These are phyloP conservation scores for Terebella lapidaria DNA, from an alignment of 2,888 invertebrate species.

Conservation along the genomic window DNA sequence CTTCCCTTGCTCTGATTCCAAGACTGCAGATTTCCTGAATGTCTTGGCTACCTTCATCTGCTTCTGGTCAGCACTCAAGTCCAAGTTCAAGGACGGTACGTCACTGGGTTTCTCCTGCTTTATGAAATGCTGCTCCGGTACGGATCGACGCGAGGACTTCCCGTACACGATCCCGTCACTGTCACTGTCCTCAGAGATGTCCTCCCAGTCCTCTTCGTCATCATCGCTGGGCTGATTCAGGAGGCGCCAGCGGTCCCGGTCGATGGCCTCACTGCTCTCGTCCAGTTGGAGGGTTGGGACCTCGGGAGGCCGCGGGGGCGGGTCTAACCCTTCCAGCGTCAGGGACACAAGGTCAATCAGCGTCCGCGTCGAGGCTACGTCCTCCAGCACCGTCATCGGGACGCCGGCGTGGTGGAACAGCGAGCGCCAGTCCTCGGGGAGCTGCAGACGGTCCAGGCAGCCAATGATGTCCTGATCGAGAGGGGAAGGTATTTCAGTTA, in stretches of 20 bases:
- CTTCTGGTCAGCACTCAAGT: not conserved
- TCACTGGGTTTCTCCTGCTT: too few species aligned
- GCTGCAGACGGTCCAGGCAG: constrained; percentile 34
- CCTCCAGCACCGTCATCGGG: constrained; percentile 34
- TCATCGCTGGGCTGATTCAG: not conserved
- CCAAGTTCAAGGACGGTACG: not conserved
- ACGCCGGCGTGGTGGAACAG: constrained; percentile 37
- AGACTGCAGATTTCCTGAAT: not conserved
- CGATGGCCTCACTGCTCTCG: constrained; percentile 2
- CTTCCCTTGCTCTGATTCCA: too few species aligned
- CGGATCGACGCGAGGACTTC: not conserved
- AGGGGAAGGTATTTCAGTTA: too few species aligned
- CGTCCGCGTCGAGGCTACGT: constrained; percentile 36
- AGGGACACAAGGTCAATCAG: constrained; percentile 36
- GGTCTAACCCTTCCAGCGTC: constrained; percentile 22
- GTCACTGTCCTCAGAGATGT: not conserved
- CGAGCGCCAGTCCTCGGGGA: constrained; percentile 38
- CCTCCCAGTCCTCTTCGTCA: not conserved
- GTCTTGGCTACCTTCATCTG: too few species aligned
- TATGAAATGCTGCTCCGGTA: too few species aligned
- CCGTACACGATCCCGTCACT: not conserved
- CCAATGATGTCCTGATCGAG: constrained; percentile 40
- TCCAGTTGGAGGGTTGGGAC: constrained; percentile 6
- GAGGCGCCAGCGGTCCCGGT: not conserved
- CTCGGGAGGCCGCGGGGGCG: not conserved